Percentiles rank a stretch among this genome's conserved stretches.
These are phyloP conservation scores for Anabacerthia variegaticeps DNA, from an alignment of 2,797 vertebrate species.

Conservation along the genomic window DNA sequence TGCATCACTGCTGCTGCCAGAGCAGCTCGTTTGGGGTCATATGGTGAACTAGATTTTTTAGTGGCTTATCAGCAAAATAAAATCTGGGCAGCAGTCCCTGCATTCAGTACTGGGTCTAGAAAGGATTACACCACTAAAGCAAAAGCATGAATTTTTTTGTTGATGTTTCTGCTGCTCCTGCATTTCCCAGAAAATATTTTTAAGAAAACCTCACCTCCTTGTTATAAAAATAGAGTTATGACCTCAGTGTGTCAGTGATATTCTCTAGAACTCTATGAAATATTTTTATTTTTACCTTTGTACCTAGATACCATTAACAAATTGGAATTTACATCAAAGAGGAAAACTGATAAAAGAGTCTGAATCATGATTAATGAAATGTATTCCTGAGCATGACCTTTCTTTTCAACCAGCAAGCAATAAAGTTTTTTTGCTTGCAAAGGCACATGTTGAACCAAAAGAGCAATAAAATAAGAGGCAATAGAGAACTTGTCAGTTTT, in stretches of 20 bases:
- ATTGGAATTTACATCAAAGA: neutral
- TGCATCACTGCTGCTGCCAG: neutral
- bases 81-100: neutral
- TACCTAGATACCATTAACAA: neutral
- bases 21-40: neutral
- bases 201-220: neutral
- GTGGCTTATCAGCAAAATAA: neutral
- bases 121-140: neutral
- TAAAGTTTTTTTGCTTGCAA: neutral
- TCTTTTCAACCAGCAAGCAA: neutral
- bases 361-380: neutral
- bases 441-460: neutral
- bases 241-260: neutral
- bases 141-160: neutral
- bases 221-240: neutral
- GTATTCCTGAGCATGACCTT: neutral
- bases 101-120: neutral
- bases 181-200: neutral
- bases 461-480: neutral
- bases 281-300: slow-evolving; percentile 2
- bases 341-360: neutral
- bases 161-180: neutral
- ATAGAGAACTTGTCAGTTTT: neutral
- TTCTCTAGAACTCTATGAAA: neutral
- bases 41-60: neutral